Evolutionary conservation across 2,888 invertebrate genomes (phyloP), one percentile per base, ranked within the genome.

Genomic region (Leistus spinibarbis): DNA sequence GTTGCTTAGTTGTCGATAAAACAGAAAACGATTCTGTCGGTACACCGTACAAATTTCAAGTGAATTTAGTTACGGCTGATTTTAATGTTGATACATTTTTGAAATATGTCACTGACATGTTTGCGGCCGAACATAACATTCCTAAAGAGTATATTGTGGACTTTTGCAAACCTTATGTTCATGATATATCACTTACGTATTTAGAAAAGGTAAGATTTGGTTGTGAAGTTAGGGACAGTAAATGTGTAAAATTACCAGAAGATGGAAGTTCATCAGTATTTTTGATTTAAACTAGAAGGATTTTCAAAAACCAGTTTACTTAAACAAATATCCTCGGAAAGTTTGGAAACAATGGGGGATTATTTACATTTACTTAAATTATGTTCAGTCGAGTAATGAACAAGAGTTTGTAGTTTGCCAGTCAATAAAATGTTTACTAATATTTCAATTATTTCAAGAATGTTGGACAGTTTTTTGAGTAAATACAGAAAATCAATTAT

Each of bases 1-100:
- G 89, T n/a, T 90, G 90, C 80, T 84, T 90, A 79, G 86, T 89
- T 1, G 89, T 89, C 3, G 82, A 83, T 69, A 82, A 82, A 76
- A 81, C 88, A 77, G 76, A 78, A 79, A 84, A 83, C 70, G 81
- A 80, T 10, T 81, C 82, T 0, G 82, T 84, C 86, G 17, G 87
- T 84, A 82, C 86, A 4, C 73, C 89, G 79, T 87, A 89, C 79
- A 88, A 88, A 79, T 88, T 89, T 79, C 85, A 86, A 76, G 84
- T 90, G 3, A 80, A 85, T 1, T 80, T 88, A 0, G 86, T 87
- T 79, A 80, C 87, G 13, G 83, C 83, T 0, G 66, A 79, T 7
- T 83, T 83, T 10, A 81, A 81, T 64, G 80, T 88, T 60, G 80
- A 84, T 0, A 72, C 77, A 9, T 85, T 88, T 78, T 81, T 89